Evolutionary conservation across 1,140 invertebrate genomes (phyloP), one percentile per base, ranked within the genome.

Genomic region (Camponotus pennsylvanicus): DNA sequence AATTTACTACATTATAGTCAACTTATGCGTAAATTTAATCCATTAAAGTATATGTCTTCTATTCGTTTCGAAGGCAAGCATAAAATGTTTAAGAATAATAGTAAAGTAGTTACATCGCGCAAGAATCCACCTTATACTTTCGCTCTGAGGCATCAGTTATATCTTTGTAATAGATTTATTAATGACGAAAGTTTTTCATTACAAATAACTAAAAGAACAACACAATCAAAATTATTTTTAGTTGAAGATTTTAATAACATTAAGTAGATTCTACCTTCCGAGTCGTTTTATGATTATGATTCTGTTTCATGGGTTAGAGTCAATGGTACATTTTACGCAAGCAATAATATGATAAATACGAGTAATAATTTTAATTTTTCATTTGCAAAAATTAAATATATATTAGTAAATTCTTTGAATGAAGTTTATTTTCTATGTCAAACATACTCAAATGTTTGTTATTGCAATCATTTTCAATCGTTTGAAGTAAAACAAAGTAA

Each of bases 121-220:
- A 42, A 42, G 9, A 42, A 42, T 42, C 42, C 9, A 42, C 5
- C 42, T 4, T 42, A 37, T 18, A 64, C 32, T 37, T 64, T 64
- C 37, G 32, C 32, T 64, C 1, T 64, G 18, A 64, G 15, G 32
- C 32, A 64, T 64, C 32, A 64, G 1, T 64, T 64, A 9, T 64
- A 64, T 64, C 32, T 64, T 64, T 64, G 61, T 64, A 37, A 64
- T 37, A 64, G 61, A 64, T 64, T 64, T 18, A 64, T 64, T 64
- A 64, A 64, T 64, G 32, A 64, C 4, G 15, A 64, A 64, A 15
- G 32, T 37, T 64, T 64, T 64, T 64, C 32, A 64, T 64, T 64
- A 64, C 32, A 37, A 64, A 15, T 64, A 6, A 64, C 7, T 64
- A 5, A 64, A 64, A 32, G 15, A 64, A 6, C 61, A 18, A 64